Percentiles rank a stretch among this genome's conserved stretches.
Evolutionary conservation across 1,140 invertebrate genomes (phyloP).

Genomic region (Aleiodes sp.): DNA sequence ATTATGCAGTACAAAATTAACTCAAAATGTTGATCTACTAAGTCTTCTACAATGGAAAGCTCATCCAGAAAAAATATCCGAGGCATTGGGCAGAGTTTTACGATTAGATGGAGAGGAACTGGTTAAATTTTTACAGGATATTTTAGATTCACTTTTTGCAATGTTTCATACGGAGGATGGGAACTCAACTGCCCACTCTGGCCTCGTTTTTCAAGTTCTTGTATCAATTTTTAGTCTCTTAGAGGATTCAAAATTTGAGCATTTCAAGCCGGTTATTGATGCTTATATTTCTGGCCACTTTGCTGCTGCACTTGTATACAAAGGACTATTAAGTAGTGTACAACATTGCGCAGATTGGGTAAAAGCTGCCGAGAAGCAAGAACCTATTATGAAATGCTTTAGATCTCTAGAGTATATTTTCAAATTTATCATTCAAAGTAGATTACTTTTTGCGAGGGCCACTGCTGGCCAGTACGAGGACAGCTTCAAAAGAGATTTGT

Average conservation of each 20-base stretch:
- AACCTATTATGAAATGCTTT: constrained; percentile 90
- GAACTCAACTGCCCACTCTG: constrained; percentile 79
- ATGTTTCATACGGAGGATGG: constrained; percentile 95
- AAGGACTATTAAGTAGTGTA: constrained; percentile 87
- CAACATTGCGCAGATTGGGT: constrained; percentile 92
- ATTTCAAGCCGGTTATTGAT: constrained; percentile 95
- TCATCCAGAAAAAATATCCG: constrained; percentile 84
- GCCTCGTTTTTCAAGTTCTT: constrained; percentile 81
- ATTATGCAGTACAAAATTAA: constrained; percentile 93
- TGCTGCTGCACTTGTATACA: constrained; percentile 94
- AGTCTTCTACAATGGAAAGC: constrained; percentile 91
- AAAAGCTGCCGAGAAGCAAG: constrained; percentile 83
- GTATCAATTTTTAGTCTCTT: constrained; percentile 92
- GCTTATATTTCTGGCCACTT: constrained; percentile 96
- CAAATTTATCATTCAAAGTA: constrained; percentile 93
- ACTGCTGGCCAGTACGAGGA: constrained; percentile 90
- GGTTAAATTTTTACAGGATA: constrained; percentile 97
- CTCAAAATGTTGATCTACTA: constrained; percentile 91
- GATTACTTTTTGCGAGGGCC: constrained; percentile 86
- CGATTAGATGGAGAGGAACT: constrained; percentile 88
- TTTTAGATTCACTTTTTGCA: constrained; percentile 92
- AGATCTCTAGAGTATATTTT: constrained; percentile 94
- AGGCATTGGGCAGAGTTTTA: constrained; percentile 83
- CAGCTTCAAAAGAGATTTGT: constrained; percentile 81
- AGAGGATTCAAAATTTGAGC: constrained; percentile 92